A percentile compares a stretch with the other conserved stretches of the same genome.
phyloP scores from a whole-genome alignment of 2,113 vertebrate genomes.

The Isurus oxyrinchus region DNA sequence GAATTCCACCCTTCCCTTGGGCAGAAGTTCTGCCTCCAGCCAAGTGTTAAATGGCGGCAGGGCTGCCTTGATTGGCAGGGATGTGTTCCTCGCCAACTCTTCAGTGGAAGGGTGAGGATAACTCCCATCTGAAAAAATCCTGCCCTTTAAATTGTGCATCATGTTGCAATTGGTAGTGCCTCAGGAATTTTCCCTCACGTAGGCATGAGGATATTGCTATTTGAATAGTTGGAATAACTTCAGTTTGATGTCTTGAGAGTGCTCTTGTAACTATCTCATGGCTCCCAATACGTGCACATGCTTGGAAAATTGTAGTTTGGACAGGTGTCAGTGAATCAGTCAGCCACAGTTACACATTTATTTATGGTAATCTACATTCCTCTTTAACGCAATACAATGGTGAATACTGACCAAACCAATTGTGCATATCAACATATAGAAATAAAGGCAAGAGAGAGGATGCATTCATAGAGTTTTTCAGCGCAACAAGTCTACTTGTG shows the following conservation, averaged over 20 bases:
- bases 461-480: not conserved
- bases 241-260: not conserved
- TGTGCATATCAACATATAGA: not conserved
- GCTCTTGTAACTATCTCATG: not conserved
- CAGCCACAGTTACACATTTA: not conserved
- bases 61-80: too few species aligned
- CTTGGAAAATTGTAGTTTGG: not conserved
- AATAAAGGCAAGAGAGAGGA: not conserved
- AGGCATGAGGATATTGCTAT: not conserved
- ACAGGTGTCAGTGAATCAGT: not conserved
- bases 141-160: too few species aligned
- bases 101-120: too few species aligned
- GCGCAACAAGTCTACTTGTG: not conserved
- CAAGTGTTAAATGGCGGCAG: too few species aligned
- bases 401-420: not conserved
- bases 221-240: not conserved
- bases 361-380: not conserved
- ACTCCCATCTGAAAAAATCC: too few species aligned
- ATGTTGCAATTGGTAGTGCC: not conserved
- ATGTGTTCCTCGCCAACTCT: too few species aligned
- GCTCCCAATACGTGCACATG: not conserved
- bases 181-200: not conserved
- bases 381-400: not conserved
- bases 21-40: too few species aligned
- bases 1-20: too few species aligned